Conservation (phyloP, 1,140 invertebrate genomes). For the Trichomalopsis sarcophagae region DNA sequence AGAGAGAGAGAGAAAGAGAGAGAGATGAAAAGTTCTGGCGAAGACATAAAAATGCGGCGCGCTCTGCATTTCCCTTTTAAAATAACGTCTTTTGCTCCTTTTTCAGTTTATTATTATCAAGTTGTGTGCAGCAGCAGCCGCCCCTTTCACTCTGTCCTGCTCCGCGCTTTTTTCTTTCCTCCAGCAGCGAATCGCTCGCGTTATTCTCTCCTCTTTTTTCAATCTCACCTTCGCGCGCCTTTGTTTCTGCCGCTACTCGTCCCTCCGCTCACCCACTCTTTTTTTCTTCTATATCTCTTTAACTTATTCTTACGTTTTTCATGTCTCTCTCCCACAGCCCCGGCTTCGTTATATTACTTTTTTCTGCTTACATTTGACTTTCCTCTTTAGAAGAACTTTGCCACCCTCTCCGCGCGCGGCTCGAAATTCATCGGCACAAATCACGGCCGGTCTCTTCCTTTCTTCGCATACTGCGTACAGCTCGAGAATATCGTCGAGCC, state of each 20-base stretch:
- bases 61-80: constrained; percentile 74
- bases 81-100: constrained; percentile 73
- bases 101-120: constrained; percentile 76
- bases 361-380: constrained; percentile 66
- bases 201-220: constrained; percentile 37
- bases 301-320: constrained; percentile 32
- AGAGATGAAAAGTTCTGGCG: constrained; percentile 75
- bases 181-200: constrained; percentile 5
- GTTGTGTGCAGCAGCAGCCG: constrained; percentile 58
- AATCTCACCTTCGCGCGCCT: constrained; percentile 40
- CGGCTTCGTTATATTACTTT: constrained; percentile 4
- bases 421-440: background rate
- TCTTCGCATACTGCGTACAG: background rate
- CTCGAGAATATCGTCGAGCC: background rate
- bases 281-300: constrained; percentile 28
- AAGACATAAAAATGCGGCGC: constrained; percentile 75
- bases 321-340: constrained; percentile 34
- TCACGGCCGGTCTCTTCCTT: background rate
- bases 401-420: too few relatives aligned
- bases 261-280: background rate
- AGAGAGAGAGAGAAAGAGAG: constrained; percentile 40
- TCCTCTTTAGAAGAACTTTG: constrained; percentile 35
- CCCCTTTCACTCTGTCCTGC: constrained; percentile 43
- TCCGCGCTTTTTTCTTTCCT: background rate
- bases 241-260: constrained; percentile 22